Conservation (phyloP, 2,113 vertebrate genomes). For the Saccopteryx bilineata region DNA sequence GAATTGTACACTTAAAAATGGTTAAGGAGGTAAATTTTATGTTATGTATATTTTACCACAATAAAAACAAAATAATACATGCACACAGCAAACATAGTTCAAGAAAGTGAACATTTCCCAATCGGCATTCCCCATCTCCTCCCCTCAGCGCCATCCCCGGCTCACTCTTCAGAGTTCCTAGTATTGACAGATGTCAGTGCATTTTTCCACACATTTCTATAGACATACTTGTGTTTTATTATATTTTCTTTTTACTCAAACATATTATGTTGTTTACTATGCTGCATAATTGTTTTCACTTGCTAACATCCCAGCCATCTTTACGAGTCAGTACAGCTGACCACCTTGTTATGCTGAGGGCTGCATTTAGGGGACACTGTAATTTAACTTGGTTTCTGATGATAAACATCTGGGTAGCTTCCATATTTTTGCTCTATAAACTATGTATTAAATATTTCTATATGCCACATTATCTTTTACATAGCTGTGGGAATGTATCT, state of each 20-base stretch:
- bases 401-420: background rate
- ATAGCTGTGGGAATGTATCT: background rate
- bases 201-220: background rate
- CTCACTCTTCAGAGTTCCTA: background rate
- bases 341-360: background rate
- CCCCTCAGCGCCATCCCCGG: fast-evolving
- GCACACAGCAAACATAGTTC: background rate
- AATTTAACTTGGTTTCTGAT: background rate
- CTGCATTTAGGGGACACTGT: background rate
- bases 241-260: background rate
- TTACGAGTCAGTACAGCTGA: background rate
- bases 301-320: background rate
- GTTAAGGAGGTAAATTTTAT: background rate
- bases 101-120: background rate
- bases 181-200: background rate
- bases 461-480: background rate
- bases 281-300: background rate
- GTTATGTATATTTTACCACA: background rate
- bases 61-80: background rate
- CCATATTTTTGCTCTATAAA: background rate
- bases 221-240: background rate
- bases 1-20: background rate
- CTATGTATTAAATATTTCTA: background rate
- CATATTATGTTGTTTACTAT: background rate
- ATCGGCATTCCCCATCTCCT: background rate